These are phyloP conservation scores for Proctacanthus coquilletti DNA, from an alignment of 1,140 invertebrate species.

Conservation along the genomic window DNA sequence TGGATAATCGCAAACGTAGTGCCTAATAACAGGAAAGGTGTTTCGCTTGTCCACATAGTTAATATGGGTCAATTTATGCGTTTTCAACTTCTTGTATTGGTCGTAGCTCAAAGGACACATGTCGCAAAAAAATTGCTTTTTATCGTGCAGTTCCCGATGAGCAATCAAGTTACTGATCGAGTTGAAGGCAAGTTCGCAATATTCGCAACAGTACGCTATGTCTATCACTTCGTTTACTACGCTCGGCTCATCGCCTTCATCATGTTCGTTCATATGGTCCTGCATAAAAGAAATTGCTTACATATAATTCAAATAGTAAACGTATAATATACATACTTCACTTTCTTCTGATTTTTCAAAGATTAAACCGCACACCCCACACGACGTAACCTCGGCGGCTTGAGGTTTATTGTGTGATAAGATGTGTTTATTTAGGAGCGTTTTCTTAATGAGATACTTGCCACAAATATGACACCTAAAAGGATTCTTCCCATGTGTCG, in stretches of 20 bases:
- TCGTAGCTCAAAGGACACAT: background rate
- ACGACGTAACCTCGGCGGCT: constrained; percentile 11
- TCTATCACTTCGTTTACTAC: background rate
- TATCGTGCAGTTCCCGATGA: background rate
- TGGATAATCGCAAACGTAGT: background rate
- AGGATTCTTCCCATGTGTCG: constrained; percentile 10
- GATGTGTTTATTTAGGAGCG: background rate
- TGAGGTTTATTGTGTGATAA: constrained; percentile 8
- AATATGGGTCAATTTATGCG: background rate
- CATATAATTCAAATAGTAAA: background rate
- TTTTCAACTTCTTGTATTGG: background rate
- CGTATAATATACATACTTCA: background rate
- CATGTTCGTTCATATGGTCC: background rate
- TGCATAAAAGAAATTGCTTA: background rate
- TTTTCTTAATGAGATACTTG: constrained; percentile 12
- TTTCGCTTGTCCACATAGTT: background rate
- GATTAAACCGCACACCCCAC: background rate
- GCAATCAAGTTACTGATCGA: background rate
- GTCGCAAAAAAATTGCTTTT: background rate
- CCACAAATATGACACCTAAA: constrained; percentile 19
- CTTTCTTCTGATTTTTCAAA: background rate
- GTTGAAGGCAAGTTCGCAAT: background rate
- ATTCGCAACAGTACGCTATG: background rate
- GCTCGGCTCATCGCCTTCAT: background rate
- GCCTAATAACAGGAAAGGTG: background rate